Evolutionary conservation across 2,113 vertebrate species (phyloP).

Genomic region (Cheirogaleus medius): DNA sequence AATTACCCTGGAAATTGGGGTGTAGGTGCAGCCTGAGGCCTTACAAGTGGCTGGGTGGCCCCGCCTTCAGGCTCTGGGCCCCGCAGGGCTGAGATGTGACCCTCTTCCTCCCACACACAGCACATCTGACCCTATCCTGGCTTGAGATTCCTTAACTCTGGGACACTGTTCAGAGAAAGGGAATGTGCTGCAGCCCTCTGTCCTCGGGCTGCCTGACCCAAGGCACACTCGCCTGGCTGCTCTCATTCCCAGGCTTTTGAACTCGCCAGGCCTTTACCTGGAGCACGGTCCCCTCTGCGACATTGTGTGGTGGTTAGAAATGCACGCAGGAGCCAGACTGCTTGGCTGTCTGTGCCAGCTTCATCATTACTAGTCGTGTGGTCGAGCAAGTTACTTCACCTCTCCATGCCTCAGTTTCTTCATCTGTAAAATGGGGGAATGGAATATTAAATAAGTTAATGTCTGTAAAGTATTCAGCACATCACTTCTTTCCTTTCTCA

Average conservation of each 20-base stretch:
- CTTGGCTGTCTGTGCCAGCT: background rate
- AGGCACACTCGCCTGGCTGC: rapidly evolving
- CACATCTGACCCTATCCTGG: background rate
- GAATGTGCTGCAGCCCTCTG: no score
- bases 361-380: no score
- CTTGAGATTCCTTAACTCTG: background rate
- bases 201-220: rapidly evolving
- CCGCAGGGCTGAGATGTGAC: background rate
- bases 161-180: background rate
- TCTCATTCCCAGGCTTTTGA: background rate
- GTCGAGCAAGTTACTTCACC: background rate
- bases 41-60: background rate
- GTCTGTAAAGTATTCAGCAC: background rate
- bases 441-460: background rate
- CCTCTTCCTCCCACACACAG: background rate
- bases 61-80: background rate
- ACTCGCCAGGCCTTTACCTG: background rate
- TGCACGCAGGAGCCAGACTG: background rate
- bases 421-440: background rate
- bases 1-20: no score
- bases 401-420: background rate
- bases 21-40: background rate
- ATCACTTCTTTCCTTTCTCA: no score
- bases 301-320: background rate
- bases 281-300: background rate